Percentiles rank a stretch among this genome's conserved stretches.
Evolutionary conservation across 2,113 vertebrate species (phyloP).

Genomic region (Rattus rattus): DNA sequence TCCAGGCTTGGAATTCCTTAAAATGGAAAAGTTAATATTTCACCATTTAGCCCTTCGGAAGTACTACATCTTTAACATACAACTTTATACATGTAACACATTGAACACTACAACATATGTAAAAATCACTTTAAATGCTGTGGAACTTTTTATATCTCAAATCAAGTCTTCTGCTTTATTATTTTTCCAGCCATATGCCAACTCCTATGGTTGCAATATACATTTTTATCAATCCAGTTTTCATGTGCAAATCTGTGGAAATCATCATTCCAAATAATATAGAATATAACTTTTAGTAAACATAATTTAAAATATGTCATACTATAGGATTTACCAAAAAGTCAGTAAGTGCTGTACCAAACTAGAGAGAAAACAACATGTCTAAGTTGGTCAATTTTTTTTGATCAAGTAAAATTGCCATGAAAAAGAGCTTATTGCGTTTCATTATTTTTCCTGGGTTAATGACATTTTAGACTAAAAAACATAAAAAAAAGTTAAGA

Average conservation of each 20-base stretch:
- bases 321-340: background rate
- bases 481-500: background rate
- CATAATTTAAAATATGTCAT: background rate
- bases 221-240: background rate
- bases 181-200: background rate
- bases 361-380: background rate
- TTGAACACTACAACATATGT: background rate
- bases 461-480: background rate
- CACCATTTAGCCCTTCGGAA: background rate
- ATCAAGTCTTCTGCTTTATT: background rate
- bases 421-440: background rate
- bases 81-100: background rate
- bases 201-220: background rate
- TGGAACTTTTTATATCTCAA: background rate
- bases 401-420: conserved; percentile 59
- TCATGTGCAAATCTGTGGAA: background rate
- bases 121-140: background rate
- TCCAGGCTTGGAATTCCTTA: background rate
- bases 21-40: background rate
- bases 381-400: conserved; percentile 16
- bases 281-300: background rate
- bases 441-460: background rate
- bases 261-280: background rate
- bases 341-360: background rate
- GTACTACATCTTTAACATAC: background rate